A percentile compares a stretch with the other conserved stretches of the same genome.
Conservation (phyloP, 2,113 vertebrate genomes). For the Nannobrachium achirus region DNA sequence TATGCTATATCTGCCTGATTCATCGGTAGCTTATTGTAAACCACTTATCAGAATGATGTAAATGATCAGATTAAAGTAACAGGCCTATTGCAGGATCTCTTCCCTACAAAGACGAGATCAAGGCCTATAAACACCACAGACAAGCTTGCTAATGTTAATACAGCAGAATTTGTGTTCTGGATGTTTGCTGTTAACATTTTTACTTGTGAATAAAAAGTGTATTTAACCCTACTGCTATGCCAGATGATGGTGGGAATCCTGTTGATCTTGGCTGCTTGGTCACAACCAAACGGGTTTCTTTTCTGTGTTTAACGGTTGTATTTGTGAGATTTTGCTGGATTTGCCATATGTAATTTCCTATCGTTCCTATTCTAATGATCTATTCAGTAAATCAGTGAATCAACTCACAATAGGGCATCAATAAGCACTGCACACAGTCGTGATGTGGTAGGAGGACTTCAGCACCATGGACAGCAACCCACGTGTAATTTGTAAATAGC, state of each 20-base stretch:
- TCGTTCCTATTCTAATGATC: too few relatives aligned
- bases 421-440: too few relatives aligned
- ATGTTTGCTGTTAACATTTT: slow-evolving; percentile 70
- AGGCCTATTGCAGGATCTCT: slow-evolving; percentile 32
- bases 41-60: slow-evolving; percentile 37
- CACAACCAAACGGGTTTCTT: neutral
- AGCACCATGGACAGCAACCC: too few relatives aligned
- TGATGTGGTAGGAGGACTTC: too few relatives aligned
- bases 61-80: slow-evolving; percentile 7
- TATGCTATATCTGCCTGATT: neutral
- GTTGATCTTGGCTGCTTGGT: neutral
- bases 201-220: slow-evolving; percentile 76
- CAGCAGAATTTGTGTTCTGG: slow-evolving; percentile 65
- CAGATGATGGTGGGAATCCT: slow-evolving; percentile 1
- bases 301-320: slow-evolving; percentile 1
- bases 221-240: slow-evolving; percentile 67
- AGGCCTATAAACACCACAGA: slow-evolving; percentile 48
- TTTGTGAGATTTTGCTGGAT: neutral
- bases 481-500: too few relatives aligned
- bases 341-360: neutral
- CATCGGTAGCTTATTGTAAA: neutral
- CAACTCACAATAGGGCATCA: too few relatives aligned
- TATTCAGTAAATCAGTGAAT: too few relatives aligned
- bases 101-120: slow-evolving; percentile 4
- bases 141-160: slow-evolving; percentile 52